Evolutionary conservation across 2,113 vertebrate species (phyloP).

Genomic region (Atrichornis clamosus): DNA sequence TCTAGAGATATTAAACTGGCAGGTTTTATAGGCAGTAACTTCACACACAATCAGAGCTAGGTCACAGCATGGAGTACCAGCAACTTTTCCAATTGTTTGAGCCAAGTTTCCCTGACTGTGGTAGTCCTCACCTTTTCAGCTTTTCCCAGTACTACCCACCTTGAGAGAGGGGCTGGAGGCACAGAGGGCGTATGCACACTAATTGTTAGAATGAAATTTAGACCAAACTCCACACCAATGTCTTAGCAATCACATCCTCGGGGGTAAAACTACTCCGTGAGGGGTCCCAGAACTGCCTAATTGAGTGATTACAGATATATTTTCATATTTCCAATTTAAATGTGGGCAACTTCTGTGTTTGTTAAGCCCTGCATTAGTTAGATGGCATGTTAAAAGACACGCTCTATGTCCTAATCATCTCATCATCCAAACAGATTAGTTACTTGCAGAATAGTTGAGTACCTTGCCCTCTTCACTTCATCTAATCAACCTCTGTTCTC

Average conservation of each 20-base stretch:
- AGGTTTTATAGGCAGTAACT: background rate
- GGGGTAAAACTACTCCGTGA: background rate
- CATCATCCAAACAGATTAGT: background rate
- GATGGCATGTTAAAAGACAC: background rate
- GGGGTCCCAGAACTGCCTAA: background rate
- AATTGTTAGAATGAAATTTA: background rate
- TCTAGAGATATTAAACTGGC: background rate
- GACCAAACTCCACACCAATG: no score
- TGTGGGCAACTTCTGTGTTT: fast-evolving
- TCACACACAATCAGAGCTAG: background rate
- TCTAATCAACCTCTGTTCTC: background rate
- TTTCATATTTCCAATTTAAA: background rate
- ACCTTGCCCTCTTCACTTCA: background rate
- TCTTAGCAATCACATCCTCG: background rate
- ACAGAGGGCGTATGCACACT: background rate
- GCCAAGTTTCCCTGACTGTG: background rate
- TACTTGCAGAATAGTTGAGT: background rate
- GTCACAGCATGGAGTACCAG: background rate
- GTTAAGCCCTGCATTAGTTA: background rate
- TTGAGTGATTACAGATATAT: background rate
- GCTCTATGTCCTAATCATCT: background rate
- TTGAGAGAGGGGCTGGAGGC: background rate
- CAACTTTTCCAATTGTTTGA: background rate
- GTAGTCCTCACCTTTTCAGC: background rate
- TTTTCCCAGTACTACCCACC: background rate